A percentile compares a stretch with the other conserved stretches of the same genome.
phyloP scores from a whole-genome alignment of 2,113 vertebrate genomes.

The Epinephelus fuscoguttatus region DNA sequence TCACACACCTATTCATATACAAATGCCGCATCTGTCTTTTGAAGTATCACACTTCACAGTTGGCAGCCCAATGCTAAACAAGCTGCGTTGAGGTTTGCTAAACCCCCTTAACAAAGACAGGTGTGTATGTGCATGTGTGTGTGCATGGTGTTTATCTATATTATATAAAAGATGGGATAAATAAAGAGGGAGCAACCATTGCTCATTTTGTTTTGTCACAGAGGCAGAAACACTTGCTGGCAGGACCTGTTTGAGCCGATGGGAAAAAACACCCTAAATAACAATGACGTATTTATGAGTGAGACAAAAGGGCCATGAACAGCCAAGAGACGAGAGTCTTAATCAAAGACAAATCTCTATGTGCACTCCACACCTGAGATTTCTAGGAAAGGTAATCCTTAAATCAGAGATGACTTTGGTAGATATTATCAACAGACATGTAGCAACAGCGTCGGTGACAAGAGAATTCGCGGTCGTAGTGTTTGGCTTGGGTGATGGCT shows the following conservation, averaged over 20 bases:
- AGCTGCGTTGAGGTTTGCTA: not conserved
- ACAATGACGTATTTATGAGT: not conserved
- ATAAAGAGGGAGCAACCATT: not conserved
- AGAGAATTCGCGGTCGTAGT: not conserved
- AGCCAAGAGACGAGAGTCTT: not conserved
- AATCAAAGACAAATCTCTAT: not conserved
- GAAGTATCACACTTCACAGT: not conserved
- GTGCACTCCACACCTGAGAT: not conserved
- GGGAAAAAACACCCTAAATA: not conserved
- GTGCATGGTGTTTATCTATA: not conserved
- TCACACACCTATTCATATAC: conserved; percentile 6
- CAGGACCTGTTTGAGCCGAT: conserved; percentile 32
- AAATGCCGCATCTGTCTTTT: not conserved
- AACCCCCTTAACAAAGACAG: conserved; percentile 46
- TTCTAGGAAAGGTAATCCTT: not conserved
- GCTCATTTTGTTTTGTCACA: conserved; percentile 4
- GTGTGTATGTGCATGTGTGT: conserved; percentile 32
- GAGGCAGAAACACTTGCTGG: not conserved
- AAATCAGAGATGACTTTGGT: not conserved
- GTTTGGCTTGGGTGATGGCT: conserved; percentile 31
- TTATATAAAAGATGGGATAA: conserved; percentile 7
- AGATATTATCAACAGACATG: conserved; percentile 8
- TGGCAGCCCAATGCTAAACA: conserved; percentile 1
- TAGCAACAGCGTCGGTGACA: conserved; percentile 14
- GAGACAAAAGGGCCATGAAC: not conserved